Conservation (phyloP, 2,888 invertebrate species). For the Polydrusus tereticollis region DNA sequence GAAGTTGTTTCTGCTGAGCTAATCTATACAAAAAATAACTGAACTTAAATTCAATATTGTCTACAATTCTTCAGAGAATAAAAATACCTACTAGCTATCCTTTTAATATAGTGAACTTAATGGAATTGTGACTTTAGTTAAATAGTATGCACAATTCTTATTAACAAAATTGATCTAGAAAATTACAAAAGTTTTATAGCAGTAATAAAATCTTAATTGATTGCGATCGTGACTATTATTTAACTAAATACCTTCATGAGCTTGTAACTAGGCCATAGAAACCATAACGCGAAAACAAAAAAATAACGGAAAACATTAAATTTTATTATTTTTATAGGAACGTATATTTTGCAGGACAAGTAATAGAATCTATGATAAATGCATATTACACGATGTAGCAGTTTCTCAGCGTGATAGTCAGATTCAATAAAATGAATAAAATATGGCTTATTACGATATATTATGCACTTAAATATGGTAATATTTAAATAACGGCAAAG, state of each 20-base stretch:
- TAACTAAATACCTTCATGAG: constrained; percentile 34
- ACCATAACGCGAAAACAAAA: constrained; percentile 27
- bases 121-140: not conserved
- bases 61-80: no score
- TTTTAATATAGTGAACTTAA: no score
- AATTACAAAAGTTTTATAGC: constrained; percentile 28
- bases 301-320: constrained; percentile 29
- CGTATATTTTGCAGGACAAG: constrained; percentile 27
- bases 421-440: constrained; percentile 31
- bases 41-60: no score
- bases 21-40: no score
- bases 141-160: not conserved
- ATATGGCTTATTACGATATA: constrained; percentile 27
- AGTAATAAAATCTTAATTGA: constrained; percentile 35
- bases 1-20: no score
- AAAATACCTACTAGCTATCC: no score
- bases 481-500: constrained; percentile 29
- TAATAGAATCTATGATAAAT: constrained; percentile 39
- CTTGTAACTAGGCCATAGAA: constrained; percentile 36
- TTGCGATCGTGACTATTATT: constrained; percentile 34
- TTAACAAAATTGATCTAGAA: constrained; percentile 21
- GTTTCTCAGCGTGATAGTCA: constrained; percentile 35
- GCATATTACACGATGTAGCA: constrained; percentile 29
- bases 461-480: constrained; percentile 12
- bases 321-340: constrained; percentile 32